A percentile compares a stretch with the other conserved stretches of the same genome.
These are phyloP conservation scores for Trissoscelio sp. DNA, from an alignment of 2,888 invertebrate species.

Conservation along the genomic window DNA sequence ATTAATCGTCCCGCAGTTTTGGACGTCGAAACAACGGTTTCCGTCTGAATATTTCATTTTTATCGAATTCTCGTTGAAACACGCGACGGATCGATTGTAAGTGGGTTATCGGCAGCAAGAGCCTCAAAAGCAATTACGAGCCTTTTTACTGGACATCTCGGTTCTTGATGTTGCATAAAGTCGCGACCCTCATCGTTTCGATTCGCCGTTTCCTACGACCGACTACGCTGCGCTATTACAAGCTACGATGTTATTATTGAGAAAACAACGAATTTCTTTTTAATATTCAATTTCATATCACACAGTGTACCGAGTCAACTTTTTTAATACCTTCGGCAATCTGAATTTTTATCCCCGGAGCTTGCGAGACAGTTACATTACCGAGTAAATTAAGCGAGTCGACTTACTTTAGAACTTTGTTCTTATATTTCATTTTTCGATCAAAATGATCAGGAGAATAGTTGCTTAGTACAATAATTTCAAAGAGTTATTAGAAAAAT, in stretches of 20 bases:
- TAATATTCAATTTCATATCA: constrained; percentile 56
- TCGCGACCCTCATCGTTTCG: constrained; percentile 22
- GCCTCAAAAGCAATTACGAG: constrained; percentile 56
- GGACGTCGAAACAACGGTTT: constrained; percentile 34
- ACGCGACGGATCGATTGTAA: constrained; percentile 64
- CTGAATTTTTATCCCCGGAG: constrained; percentile 28
- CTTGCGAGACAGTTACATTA: constrained; percentile 31
- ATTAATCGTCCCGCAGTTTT: constrained; percentile 21
- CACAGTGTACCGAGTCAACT: constrained; percentile 33
- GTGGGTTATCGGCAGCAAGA: constrained; percentile 63
- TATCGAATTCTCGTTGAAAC: constrained; percentile 58
- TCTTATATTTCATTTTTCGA: no score
- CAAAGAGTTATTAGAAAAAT: no score
- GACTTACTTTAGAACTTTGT: no score
- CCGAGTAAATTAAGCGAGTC: constrained; percentile 29
- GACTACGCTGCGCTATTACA: neutral
- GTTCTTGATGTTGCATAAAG: constrained; percentile 55
- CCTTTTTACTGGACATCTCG: constrained; percentile 63
- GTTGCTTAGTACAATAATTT: no score
- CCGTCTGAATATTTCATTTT: constrained; percentile 62
- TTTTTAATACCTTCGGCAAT: constrained; percentile 46
- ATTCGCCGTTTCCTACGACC: neutral
- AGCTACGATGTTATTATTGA: constrained; percentile 40
- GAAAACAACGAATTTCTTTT: constrained; percentile 51
- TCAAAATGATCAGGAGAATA: no score